Conservation (phyloP, 2,797 vertebrate genomes). For the Eurystomus glaucurus region DNA sequence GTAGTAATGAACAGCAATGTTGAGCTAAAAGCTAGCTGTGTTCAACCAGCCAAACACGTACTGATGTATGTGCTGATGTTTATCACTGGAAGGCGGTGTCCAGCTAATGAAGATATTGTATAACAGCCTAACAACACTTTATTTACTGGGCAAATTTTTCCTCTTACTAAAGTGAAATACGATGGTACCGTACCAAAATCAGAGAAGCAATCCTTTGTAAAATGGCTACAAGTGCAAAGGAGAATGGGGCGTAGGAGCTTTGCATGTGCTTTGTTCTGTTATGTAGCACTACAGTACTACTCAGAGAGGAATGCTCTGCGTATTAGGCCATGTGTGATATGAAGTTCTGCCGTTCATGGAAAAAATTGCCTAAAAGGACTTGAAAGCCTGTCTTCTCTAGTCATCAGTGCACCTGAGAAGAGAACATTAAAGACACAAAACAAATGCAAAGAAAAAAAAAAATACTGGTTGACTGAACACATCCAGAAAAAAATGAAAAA, state of each 20-base stretch:
- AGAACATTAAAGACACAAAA: not conserved
- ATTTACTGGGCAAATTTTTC: not conserved
- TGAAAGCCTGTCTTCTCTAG: not conserved
- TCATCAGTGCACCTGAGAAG: fast-evolving
- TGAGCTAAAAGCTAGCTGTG: not conserved
- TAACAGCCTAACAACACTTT: not conserved
- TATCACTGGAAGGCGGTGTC: not conserved
- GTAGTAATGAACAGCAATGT: not conserved
- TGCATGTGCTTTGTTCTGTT: not conserved
- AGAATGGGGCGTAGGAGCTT: fast-evolving
- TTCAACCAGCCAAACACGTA: not conserved
- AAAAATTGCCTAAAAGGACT: not conserved
- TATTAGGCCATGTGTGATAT: not conserved
- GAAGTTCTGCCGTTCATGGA: not conserved
- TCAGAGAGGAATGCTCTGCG: not conserved
- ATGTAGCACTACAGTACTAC: not conserved
- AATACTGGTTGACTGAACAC: not conserved
- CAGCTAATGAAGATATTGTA: not conserved
- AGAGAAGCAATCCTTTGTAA: not conserved
- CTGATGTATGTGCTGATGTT: not conserved
- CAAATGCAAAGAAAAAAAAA: fast-evolving
- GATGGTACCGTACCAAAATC: not conserved
- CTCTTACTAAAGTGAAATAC: not conserved
- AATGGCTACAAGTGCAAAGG: not conserved
- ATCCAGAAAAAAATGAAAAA: slow-evolving; percentile 1